A percentile compares a stretch with the other conserved stretches of the same genome.
Conservation (phyloP, 2,888 invertebrate species). For the Notocelia uddmanniana region DNA sequence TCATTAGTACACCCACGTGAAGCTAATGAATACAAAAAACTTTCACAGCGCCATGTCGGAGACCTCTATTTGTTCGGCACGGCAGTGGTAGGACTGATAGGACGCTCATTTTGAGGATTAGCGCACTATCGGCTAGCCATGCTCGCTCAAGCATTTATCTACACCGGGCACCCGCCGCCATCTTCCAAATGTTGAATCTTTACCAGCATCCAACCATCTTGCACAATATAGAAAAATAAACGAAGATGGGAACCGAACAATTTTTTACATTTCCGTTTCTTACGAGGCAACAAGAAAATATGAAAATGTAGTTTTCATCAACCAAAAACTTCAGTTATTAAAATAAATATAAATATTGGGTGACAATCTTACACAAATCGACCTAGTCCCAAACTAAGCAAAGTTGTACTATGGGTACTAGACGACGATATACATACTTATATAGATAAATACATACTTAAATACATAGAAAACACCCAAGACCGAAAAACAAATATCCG, state of each 20-base stretch:
- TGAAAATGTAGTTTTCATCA: neutral
- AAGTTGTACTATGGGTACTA: too few species aligned
- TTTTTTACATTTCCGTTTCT: neutral
- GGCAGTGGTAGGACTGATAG: constrained; percentile 19
- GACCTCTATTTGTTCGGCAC: constrained; percentile 13
- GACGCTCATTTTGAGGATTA: constrained; percentile 24
- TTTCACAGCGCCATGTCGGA: neutral
- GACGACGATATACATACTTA: too few species aligned
- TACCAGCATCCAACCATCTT: neutral
- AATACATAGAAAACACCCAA: too few species aligned
- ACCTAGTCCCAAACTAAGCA: too few species aligned
- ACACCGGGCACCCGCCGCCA: constrained; percentile 1
- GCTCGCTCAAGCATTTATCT: constrained; percentile 28
- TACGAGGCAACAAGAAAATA: too few species aligned
- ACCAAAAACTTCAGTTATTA: too few species aligned
- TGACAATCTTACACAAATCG: too few species aligned
- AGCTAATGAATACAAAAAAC: neutral
- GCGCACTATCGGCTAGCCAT: constrained; percentile 21
- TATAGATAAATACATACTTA: too few species aligned
- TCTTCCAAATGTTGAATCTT: neutral
- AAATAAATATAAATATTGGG: too few species aligned
- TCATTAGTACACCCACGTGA: too few species aligned
- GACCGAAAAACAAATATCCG: too few species aligned
- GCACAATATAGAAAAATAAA: neutral
- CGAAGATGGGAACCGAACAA: too few species aligned